Conservation (phyloP, 2,113 vertebrate genomes). For the Amia ocellicauda region DNA sequence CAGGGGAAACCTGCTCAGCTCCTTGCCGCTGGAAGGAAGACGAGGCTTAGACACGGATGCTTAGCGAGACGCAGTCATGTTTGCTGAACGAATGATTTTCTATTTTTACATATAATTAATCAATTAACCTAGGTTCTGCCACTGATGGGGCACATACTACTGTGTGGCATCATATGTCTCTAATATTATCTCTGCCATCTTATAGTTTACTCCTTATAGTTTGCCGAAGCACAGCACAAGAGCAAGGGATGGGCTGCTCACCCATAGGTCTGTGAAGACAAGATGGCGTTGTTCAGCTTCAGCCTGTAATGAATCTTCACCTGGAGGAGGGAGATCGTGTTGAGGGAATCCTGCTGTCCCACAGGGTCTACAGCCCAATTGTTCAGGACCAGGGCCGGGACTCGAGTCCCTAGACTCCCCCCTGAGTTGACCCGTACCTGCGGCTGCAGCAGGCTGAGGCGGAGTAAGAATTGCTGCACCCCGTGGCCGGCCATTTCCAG, state of each 20-base stretch:
- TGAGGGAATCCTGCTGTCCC: background rate
- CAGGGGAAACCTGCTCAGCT: conserved; percentile 29
- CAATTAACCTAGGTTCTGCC: background rate
- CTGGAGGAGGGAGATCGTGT: conserved; percentile 32
- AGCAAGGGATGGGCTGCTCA: conserved; percentile 23
- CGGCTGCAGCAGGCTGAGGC: conserved; percentile 62
- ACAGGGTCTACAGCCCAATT: background rate
- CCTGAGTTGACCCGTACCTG: too few species aligned
- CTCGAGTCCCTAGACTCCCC: too few species aligned
- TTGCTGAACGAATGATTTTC: background rate
- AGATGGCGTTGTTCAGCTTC: conserved; percentile 33
- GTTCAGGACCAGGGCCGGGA: too few species aligned
- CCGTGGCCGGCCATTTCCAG: conserved; percentile 38
- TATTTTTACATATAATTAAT: background rate
- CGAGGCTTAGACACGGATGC: background rate
- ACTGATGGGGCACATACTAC: background rate
- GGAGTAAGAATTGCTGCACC: conserved; percentile 61
- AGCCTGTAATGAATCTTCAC: conserved; percentile 50
- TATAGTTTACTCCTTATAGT: too few species aligned
- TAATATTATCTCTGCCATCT: background rate
- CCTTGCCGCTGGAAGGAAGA: conserved; percentile 39
- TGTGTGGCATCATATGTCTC: conserved; percentile 1
- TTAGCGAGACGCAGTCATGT: too few species aligned
- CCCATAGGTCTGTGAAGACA: conserved; percentile 42
- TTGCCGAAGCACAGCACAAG: too few species aligned